Evolutionary conservation across 2,797 vertebrate species (phyloP).

Genomic region (Ambastaia sidthimunki): DNA sequence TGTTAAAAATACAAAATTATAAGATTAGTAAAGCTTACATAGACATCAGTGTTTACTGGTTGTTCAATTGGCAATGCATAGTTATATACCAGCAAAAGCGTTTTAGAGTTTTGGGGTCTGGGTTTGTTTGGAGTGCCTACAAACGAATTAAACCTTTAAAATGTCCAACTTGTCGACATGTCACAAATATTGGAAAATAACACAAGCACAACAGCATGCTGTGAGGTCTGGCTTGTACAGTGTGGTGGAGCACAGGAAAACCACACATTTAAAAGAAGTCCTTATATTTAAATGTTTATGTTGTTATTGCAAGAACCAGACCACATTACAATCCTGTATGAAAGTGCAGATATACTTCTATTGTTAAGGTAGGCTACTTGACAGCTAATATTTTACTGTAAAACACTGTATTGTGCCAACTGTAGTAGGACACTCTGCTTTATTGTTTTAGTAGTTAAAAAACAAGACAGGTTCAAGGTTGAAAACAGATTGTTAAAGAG

Average conservation of each 20-base stretch:
- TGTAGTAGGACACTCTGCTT: background rate
- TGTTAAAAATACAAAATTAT: too few relatives aligned
- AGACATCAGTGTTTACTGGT: too few relatives aligned
- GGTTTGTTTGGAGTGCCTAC: too few relatives aligned
- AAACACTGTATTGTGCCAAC: background rate
- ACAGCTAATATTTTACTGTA: too few relatives aligned
- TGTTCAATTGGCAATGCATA: too few relatives aligned
- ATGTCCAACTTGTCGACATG: background rate
- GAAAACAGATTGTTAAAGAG: constrained; percentile 7
- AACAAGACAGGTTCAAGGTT: background rate
- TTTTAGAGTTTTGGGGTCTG: too few relatives aligned
- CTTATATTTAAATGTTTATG: background rate
- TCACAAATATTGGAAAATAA: background rate
- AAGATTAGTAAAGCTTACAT: too few relatives aligned
- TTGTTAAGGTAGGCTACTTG: too few relatives aligned
- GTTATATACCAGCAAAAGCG: too few relatives aligned
- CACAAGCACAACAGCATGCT: background rate
- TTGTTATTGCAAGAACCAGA: background rate
- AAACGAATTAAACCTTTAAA: too few relatives aligned
- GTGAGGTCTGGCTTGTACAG: background rate
- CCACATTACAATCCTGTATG: background rate
- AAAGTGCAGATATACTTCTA: background rate
- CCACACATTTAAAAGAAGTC: background rate
- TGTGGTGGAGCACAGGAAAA: background rate
- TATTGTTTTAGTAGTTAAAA: background rate